Evolutionary conservation across 1,140 invertebrate species (phyloP), one percentile per base, ranked within the genome.

Genomic region (Chrysomallon squamiferum): DNA sequence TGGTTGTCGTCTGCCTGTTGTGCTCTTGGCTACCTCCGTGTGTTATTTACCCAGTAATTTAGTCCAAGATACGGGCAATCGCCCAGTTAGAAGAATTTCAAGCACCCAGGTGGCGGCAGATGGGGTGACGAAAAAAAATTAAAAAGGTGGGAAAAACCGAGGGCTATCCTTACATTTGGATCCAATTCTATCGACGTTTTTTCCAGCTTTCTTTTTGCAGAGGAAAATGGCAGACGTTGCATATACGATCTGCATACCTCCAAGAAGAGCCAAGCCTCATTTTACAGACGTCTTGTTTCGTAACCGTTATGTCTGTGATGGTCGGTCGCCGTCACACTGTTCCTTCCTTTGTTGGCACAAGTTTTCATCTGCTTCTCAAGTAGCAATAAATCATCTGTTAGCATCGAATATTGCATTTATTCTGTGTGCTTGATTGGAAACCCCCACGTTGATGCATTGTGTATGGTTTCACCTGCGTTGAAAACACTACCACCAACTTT

Each of bases 321-420:
- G 35, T 38, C 35, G 35, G 35, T 38, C 35, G 35, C 56, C 62
- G 58, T 57, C 68, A 58, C 50, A 58, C 69, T 41, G 59, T 59
- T 57, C 58, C 33, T 60, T 47, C 35, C 66, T 71, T 68, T 71
- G 65, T 73, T 62, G 57, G 41, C 65, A 63, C 65, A 68, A 68
- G 68, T 71, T 71, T 68, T 74, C 68, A 68, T 68, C 65, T 74
- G 69, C 69, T 60, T 65, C 69, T 74, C 66, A 71, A 74, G 72
- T 74, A 71, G 66, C 68, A 71, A 74, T 74, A 74, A 74, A 74
- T 74, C 72, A 74, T 74, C 69, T 70, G 68, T 71, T 68, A 70
- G 65, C 65, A 65, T 66, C 65, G 62, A 65, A 68, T 68, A 71
- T 74, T 67, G 68, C 72, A 71, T 74, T 65, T 74, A 74, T 74